Base-by-base conservation (phyloP, 2,888 invertebrate genomes). In the Beris morrisii region DNA sequence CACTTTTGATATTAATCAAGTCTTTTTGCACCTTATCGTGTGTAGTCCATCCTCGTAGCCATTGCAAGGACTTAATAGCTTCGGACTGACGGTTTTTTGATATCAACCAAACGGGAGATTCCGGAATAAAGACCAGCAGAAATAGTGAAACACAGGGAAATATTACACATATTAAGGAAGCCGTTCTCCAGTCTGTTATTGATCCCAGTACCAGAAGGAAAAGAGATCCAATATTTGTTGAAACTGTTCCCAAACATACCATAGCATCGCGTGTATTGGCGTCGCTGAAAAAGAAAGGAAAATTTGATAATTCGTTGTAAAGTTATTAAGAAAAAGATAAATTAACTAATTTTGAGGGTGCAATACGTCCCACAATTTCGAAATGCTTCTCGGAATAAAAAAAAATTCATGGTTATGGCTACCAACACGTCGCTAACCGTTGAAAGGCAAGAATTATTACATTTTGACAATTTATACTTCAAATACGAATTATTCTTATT, bases 41-140 rank as follows among this genome's bases (percentile, higher is more conserved):
- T 13, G 63, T n/a, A 1, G 66, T 64, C 69, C 70, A 69, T 7
- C 85, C 86, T 65, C 85, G 78, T 1, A 86, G 79, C 69, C 83
- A 82, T 68, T 84, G 83, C n/a, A 85, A 77, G 0, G 85, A 82
- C 22, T 74, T 76, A 9, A 83, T 71, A 0, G 86, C 85, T 12
- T 85, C 84, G 72, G 83, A 82, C 71, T 81, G 80, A 1, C 83
- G 79, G 5, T 84, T 84, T 70, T 83, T 84, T 0, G 85, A 83
- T 66, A 85, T 71, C n/a, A 86, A 75, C 85, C 85, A 85, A 71
- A 84, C 80, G 28, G 85, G 85, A 6, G 85, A 83, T 76, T 86
- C 86, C 0, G 86, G 86, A 2, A 85, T 85, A 74, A 84, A 79
- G 0, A 83, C 73, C 0, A 85, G 84, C 1, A 84, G 76, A 1